Percentiles rank a stretch among this genome's conserved stretches.
Conservation (phyloP, 2,797 vertebrate genomes). For the Coreius guichenoti region DNA sequence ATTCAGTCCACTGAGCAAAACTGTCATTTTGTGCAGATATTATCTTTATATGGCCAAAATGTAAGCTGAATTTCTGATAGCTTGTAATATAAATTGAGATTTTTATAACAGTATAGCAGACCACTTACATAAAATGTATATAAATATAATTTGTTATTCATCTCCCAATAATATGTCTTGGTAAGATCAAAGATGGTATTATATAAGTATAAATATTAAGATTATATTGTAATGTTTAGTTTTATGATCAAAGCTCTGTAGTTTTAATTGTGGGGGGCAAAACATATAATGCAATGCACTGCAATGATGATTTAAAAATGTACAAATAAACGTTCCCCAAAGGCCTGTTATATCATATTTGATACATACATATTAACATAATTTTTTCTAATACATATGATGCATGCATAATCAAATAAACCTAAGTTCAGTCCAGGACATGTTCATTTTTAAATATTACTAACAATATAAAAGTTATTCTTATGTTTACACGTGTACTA, state of each 20-base stretch:
- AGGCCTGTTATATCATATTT: not conserved
- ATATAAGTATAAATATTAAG: too few relatives aligned
- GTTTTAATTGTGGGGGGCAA: not conserved
- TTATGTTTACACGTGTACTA: not conserved
- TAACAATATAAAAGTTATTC: not conserved
- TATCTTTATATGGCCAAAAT: too few relatives aligned
- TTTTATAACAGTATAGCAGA: not conserved
- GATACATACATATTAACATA: not conserved
- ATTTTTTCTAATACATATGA: too few relatives aligned
- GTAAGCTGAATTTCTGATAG: not conserved
- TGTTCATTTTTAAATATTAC: not conserved
- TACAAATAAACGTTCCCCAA: not conserved
- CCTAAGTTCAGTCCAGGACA: not conserved
- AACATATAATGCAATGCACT: not conserved
- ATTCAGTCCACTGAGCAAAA: too few relatives aligned
- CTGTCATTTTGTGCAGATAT: too few relatives aligned
- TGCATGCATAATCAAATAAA: not conserved
- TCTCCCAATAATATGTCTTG: too few relatives aligned
- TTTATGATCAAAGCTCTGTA: not conserved
- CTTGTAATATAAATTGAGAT: not conserved
- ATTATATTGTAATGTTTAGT: too few relatives aligned
- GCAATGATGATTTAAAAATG: not conserved
- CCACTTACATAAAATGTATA: not conserved
- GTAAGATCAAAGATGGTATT: too few relatives aligned
- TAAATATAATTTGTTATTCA: not conserved